Evolutionary conservation across 2,888 invertebrate genomes (phyloP).

Genomic region (Dorcus hopei): DNA sequence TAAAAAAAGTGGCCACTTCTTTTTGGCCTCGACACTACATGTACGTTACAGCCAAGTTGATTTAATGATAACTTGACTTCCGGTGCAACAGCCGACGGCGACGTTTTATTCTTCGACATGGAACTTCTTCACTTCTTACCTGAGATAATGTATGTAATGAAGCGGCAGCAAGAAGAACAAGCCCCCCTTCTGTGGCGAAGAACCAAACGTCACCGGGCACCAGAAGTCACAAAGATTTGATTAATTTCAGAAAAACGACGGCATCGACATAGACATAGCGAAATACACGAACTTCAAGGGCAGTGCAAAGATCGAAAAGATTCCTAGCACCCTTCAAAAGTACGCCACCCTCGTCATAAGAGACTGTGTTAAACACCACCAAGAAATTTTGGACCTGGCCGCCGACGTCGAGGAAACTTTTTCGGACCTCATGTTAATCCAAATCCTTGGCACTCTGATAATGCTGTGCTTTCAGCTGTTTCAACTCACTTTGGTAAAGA

Average conservation of each 20-base stretch:
- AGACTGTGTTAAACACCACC: constrained; percentile 18
- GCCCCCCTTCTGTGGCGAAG: too few relatives aligned
- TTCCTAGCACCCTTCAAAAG: constrained; percentile 1
- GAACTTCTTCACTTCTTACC: too few relatives aligned
- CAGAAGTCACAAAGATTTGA: neutral
- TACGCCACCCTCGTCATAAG: constrained; percentile 8
- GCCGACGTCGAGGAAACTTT: constrained; percentile 19
- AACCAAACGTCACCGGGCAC: too few relatives aligned
- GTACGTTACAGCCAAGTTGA: too few relatives aligned
- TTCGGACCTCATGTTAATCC: constrained; percentile 16
- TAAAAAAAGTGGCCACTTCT: too few relatives aligned
- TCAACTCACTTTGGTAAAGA: constrained; percentile 23
- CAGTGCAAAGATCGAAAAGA: neutral
- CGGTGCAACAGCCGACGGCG: too few relatives aligned
- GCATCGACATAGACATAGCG: neutral
- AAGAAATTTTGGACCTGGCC: constrained; percentile 18
- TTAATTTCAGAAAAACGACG: neutral
- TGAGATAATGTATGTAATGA: too few relatives aligned
- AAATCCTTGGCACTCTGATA: constrained; percentile 20
- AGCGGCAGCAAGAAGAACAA: too few relatives aligned
- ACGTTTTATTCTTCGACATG: too few relatives aligned
- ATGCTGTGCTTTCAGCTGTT: constrained; percentile 21
- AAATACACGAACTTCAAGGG: neutral
- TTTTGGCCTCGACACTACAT: too few relatives aligned
- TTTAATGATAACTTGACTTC: too few relatives aligned